These are phyloP conservation scores for Tinamus guttatus DNA, from an alignment of 2,113 vertebrate species.

Conservation along the genomic window DNA sequence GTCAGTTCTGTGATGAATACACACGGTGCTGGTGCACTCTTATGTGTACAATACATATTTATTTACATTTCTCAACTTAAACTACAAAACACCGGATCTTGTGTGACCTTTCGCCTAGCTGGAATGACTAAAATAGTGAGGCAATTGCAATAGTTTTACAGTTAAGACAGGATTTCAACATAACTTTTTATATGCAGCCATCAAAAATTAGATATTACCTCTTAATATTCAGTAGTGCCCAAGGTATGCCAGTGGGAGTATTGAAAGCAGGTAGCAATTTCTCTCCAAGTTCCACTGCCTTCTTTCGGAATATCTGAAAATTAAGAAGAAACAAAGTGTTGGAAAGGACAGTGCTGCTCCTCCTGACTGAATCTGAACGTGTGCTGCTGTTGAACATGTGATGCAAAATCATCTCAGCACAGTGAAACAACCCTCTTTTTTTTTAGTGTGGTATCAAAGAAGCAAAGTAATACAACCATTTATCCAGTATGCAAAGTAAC, in stretches of 20 bases:
- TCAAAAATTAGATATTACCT: slow-evolving; percentile 83
- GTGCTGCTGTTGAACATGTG: fast-evolving
- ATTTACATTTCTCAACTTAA: background rate
- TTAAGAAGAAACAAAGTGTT: slow-evolving; percentile 63
- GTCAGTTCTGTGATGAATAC: background rate
- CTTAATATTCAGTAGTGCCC: slow-evolving; percentile 98
- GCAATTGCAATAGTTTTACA: background rate
- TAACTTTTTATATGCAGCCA: background rate
- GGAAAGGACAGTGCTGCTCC: background rate
- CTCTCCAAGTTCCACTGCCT: slow-evolving; percentile 95
- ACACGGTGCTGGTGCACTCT: background rate
- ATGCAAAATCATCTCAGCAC: background rate
- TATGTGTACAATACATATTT: fast-evolving
- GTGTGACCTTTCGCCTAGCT: background rate
- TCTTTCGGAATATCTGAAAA: slow-evolving; percentile 91
- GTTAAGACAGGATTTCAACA: background rate
- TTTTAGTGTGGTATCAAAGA: background rate
- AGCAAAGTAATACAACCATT: fast-evolving
- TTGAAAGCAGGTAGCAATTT: slow-evolving; percentile 97
- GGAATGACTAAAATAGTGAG: background rate
- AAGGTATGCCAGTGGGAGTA: slow-evolving; percentile 97
- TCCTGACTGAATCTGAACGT: background rate
- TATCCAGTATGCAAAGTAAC: background rate
- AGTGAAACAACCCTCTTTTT: background rate
- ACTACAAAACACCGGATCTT: background rate